These are phyloP conservation scores for Caenorhabditis drosophilae DNA, from an alignment of 2,888 invertebrate genomes.

Conservation along the genomic window DNA sequence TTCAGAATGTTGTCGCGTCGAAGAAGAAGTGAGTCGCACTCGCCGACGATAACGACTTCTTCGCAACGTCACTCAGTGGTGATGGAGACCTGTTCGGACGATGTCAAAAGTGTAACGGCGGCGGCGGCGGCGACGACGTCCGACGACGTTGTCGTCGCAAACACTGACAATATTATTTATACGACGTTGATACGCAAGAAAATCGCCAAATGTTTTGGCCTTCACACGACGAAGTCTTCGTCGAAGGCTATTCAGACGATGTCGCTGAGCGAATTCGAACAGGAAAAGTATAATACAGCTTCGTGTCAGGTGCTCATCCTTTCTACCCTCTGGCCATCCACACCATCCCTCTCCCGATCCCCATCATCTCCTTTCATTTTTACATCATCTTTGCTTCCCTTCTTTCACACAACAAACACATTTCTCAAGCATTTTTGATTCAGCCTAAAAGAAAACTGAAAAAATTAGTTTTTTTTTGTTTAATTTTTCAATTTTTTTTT, in stretches of 20 bases:
- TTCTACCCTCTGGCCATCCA: too few species aligned
- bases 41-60: conserved; percentile 21
- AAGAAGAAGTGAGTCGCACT: conserved; percentile 36
- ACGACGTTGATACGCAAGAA: conserved; percentile 23
- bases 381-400: too few species aligned
- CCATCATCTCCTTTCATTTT: too few species aligned
- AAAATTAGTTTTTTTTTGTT: too few species aligned
- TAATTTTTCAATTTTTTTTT: neutral
- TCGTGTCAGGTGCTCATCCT: conserved; percentile 6
- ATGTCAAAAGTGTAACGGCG: too few species aligned
- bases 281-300: conserved; percentile 2
- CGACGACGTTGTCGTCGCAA: too few species aligned
- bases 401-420: too few species aligned
- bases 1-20: too few species aligned
- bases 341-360: too few species aligned
- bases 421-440: too few species aligned
- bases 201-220: conserved; percentile 24
- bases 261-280: conserved; percentile 9
- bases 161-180: conserved; percentile 28
- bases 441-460: too few species aligned
- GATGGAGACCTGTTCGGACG: neutral
- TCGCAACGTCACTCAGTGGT: conserved; percentile 17
- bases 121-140: too few species aligned
- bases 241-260: conserved; percentile 31
- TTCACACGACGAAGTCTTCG: conserved; percentile 5